Conservation (phyloP, 1,140 invertebrate genomes). For the Macrostomum lignano region DNA sequence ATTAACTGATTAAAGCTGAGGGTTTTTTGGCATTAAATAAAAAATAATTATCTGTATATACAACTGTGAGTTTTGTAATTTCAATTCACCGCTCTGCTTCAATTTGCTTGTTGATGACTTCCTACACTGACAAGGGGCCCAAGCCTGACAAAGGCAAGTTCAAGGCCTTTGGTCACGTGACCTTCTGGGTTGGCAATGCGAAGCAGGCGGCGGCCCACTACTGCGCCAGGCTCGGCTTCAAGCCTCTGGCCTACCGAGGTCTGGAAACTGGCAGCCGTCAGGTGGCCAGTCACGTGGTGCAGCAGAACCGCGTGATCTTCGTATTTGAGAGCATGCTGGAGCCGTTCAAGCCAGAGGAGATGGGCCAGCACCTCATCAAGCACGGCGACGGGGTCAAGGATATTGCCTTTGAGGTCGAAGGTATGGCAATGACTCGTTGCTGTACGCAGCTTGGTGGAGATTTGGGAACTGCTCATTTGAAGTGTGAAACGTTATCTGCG, state of each 20-base stretch:
- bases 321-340: constrained; percentile 69
- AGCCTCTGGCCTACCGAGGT: constrained; percentile 63
- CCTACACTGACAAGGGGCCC: constrained; percentile 53
- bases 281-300: constrained; percentile 52
- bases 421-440: too few species aligned
- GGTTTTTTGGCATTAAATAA: too few species aligned
- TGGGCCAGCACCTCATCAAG: constrained; percentile 46
- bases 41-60: too few species aligned
- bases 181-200: constrained; percentile 86
- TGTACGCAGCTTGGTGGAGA: too few species aligned
- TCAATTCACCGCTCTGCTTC: too few species aligned
- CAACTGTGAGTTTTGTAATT: too few species aligned
- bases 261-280: constrained; percentile 67
- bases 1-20: too few species aligned
- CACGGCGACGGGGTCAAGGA: constrained; percentile 93
- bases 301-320: constrained; percentile 71
- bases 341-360: constrained; percentile 35
- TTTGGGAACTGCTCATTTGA: too few species aligned
- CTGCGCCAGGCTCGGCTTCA: constrained; percentile 61
- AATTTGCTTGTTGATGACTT: too few species aligned
- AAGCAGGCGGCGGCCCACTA: constrained; percentile 88
- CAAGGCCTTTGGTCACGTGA: constrained; percentile 62
- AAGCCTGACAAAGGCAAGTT: constrained; percentile 52
- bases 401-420: constrained; percentile 70
- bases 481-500: too few species aligned